Percentiles rank a stretch among this genome's conserved stretches.
phyloP scores from a whole-genome alignment of 2,797 vertebrate genomes.

The Pseudomugil tenellus region DNA sequence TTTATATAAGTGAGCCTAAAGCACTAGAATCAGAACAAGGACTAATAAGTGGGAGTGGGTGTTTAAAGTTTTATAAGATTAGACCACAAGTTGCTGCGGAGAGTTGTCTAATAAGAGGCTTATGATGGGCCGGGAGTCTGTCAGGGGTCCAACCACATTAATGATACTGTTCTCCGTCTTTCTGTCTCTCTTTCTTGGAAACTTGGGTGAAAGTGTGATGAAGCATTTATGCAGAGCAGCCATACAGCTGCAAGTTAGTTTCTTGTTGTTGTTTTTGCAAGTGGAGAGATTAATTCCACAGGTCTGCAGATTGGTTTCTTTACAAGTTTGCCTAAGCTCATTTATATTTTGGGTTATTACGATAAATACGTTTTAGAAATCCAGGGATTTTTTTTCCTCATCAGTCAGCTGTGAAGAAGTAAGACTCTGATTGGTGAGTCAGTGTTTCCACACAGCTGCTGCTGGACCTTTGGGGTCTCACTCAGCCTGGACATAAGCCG shows the following conservation, averaged over 20 bases:
- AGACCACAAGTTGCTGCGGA: conserved; percentile 65
- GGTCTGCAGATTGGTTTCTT: conserved; percentile 26
- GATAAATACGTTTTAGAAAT: conserved; percentile 63
- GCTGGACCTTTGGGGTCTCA: conserved; percentile 49
- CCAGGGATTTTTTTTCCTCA: conserved; percentile 4
- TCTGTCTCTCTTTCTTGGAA: conserved; percentile 33
- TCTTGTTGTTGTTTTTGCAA: conserved; percentile 46
- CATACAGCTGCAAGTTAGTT: conserved; percentile 14
- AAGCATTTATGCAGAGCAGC: conserved; percentile 6
- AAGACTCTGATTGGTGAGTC: conserved; percentile 66
- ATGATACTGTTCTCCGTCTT: conserved; percentile 44
- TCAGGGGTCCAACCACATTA: conserved; percentile 53
- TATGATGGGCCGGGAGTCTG: conserved; percentile 65
- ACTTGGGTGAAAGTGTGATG: conserved; percentile 21
- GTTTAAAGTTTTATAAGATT: conserved; percentile 72
- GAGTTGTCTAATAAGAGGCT: conserved; percentile 73
- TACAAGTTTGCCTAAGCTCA: conserved; percentile 59
- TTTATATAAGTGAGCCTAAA: conserved; percentile 27
- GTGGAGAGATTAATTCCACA: conserved; percentile 58
- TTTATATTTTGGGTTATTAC: conserved; percentile 53
- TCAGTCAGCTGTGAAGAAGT: conserved; percentile 67
- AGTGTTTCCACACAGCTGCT: conserved; percentile 73
- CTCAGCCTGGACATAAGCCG: conserved; percentile 47
- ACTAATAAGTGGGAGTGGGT: conserved; percentile 56
- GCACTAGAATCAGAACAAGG: conserved; percentile 42